Base-by-base conservation (phyloP, 2,888 invertebrate genomes). In the Arge pagana region DNA sequence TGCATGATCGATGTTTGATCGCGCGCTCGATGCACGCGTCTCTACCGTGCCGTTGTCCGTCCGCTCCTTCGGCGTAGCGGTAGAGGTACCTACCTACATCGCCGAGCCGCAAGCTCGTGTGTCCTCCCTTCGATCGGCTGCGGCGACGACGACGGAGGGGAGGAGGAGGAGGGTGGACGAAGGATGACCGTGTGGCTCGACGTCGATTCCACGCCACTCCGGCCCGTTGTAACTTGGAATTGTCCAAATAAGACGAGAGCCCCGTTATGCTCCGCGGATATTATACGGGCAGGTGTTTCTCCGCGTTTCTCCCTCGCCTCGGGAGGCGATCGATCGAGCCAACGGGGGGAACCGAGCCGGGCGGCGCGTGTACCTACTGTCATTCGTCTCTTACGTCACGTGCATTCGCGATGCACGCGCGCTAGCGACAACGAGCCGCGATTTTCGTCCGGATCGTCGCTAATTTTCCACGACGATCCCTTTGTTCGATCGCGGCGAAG, bases 1-100 rank as follows among this genome's bases (percentile, higher is more conserved):
- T 45, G 65, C 57, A 52, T 66, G 66, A 65, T 66, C 65, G 62
- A 67, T 61, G 67, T 63, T 66, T 60, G 66, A 65, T 67, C 63
- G 64, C 67, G n/a, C n/a, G 64, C 65, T 67, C 65, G 65, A 61
- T 64, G 59, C 61, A 54, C 53, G 52, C 50, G 49, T 43, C 57
- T 58, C 59, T 57, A 53, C 36, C 41, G 24, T 50, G 21, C 56
- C 36, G 21, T 18, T 26, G n/a, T 41, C 13, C 10, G 19, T 30
- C 40, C 43, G 19, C 11, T 7, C 18, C n/a, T 39, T 35, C 33
- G 23, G 26, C 28, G 15, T 26, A 26, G 8, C 28, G 10, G 4
- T 26, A 8, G 8, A 26, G 8, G 10, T 26, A 26, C 28, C 28
- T 26, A n/a, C 28, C 28, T 26, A n/a, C 28, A 26, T 26, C 28